phyloP scores from a whole-genome alignment of 2,888 invertebrate species.

The Cryptus armator region DNA sequence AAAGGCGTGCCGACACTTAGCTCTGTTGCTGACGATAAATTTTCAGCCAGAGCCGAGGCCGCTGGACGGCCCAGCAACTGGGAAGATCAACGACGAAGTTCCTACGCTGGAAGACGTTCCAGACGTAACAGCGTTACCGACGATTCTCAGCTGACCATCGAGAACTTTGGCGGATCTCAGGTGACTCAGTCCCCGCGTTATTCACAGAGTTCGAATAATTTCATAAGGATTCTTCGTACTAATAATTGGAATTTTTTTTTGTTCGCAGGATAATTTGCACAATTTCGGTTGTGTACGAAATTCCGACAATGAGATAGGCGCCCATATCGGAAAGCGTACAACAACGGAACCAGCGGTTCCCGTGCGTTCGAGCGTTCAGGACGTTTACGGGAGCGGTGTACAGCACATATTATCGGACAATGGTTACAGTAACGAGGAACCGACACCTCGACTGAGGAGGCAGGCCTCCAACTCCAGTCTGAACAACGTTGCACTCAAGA shows the following conservation, averaged over 20 bases:
- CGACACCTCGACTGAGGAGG: constrained; percentile 78
- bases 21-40: constrained; percentile 89
- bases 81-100: constrained; percentile 90
- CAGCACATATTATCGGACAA: constrained; percentile 84
- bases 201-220: neutral
- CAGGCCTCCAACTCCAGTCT: constrained; percentile 84
- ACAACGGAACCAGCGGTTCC: constrained; percentile 89
- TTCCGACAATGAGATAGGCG: constrained; percentile 90
- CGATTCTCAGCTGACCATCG: constrained; percentile 95
- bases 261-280: constrained; percentile 90
- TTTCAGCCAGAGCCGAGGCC: constrained; percentile 86
- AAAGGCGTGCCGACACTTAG: constrained; percentile 92
- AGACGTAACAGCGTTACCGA: constrained; percentile 94
- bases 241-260: constrained; percentile 20
- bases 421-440: constrained; percentile 82
- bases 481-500: constrained; percentile 85
- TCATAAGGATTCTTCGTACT: neutral
- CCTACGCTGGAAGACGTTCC: constrained; percentile 93
- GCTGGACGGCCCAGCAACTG: constrained; percentile 95
- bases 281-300: constrained; percentile 91
- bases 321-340: constrained; percentile 79
- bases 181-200: constrained; percentile 68
- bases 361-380: constrained; percentile 91
- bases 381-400: constrained; percentile 85
- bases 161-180: constrained; percentile 97